Conservation (phyloP, 2,113 vertebrate genomes). For the Actenoides lindsayi region DNA sequence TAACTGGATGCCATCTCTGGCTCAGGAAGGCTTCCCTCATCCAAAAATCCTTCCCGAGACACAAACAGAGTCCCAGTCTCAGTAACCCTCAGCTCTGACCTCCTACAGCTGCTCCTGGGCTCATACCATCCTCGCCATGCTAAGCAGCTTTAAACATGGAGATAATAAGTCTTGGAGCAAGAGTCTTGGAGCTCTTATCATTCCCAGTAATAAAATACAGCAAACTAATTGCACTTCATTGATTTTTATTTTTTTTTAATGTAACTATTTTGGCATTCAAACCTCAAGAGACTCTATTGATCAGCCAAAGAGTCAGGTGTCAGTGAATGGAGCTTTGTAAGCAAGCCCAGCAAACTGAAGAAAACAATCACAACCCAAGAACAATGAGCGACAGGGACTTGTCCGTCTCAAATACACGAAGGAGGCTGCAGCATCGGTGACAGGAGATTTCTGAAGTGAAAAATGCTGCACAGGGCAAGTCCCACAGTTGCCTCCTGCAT, state of each 20-base stretch:
- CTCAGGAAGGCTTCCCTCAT: neutral
- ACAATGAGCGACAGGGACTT: neutral
- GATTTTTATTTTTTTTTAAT: conserved; percentile 63
- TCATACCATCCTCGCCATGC: neutral
- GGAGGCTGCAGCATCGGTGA: neutral
- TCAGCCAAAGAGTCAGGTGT: neutral
- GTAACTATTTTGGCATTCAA: conserved; percentile 51
- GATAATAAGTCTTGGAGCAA: neutral
- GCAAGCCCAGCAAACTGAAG: neutral
- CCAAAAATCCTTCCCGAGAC: neutral
- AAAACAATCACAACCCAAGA: neutral
- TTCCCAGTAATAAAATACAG: conserved; percentile 42
- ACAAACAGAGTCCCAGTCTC: neutral
- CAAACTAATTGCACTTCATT: conserved; percentile 49
- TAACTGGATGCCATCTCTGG: neutral
- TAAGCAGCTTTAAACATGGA: neutral
- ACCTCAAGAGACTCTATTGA: neutral
- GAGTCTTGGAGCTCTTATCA: neutral
- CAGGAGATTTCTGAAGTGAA: neutral
- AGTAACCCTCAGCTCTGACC: neutral
- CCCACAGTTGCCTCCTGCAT: neutral
- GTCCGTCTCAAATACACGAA: neutral
- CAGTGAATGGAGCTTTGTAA: neutral
- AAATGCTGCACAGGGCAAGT: neutral
- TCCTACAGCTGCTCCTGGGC: neutral